phyloP scores from a whole-genome alignment of 2,797 vertebrate genomes.

The Xyrichtys novacula region DNA sequence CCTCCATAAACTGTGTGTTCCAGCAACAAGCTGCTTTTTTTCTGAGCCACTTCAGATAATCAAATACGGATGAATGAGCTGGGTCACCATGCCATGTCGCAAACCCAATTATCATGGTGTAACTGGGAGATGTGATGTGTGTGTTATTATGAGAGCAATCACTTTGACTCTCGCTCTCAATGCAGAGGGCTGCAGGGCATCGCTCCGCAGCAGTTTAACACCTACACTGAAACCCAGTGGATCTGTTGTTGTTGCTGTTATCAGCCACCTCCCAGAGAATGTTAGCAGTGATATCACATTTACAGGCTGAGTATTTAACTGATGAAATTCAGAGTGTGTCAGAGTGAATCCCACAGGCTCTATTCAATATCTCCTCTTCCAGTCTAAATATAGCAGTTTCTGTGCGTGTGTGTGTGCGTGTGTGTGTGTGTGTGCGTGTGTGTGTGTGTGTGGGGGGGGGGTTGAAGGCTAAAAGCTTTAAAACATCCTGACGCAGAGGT shows the following conservation, averaged over 20 bases:
- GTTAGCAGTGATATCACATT: conserved; percentile 7
- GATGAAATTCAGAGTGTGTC: conserved; percentile 46
- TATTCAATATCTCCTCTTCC: conserved; percentile 36
- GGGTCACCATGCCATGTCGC: conserved; percentile 8
- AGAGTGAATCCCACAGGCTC: conserved; percentile 52
- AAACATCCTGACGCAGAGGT: conserved; percentile 3
- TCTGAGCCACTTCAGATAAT: conserved; percentile 12
- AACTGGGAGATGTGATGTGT: conserved; percentile 6
- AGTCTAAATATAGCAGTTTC: conserved; percentile 62
- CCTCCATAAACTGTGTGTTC: conserved; percentile 13
- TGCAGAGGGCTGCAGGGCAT: not conserved
- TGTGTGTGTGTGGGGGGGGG: conserved; percentile 8
- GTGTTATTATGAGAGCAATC: conserved; percentile 3
- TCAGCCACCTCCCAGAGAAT: conserved; percentile 11
- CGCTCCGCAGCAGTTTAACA: not conserved
- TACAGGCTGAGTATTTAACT: conserved; percentile 30
- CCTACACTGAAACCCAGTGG: not conserved
- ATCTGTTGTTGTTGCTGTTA: conserved; percentile 18
- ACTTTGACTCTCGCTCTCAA: conserved; percentile 16
- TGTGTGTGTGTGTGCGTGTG: conserved; percentile 7
- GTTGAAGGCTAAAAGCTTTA: not conserved
- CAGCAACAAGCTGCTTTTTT: conserved; percentile 34
- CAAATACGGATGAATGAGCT: conserved; percentile 24
- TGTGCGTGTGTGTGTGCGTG: conserved; percentile 12
- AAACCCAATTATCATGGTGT: conserved; percentile 28